Percentiles rank a stretch among this genome's conserved stretches.
These are phyloP conservation scores for Zele albiditarsus DNA, from an alignment of 2,888 invertebrate species.

Conservation along the genomic window DNA sequence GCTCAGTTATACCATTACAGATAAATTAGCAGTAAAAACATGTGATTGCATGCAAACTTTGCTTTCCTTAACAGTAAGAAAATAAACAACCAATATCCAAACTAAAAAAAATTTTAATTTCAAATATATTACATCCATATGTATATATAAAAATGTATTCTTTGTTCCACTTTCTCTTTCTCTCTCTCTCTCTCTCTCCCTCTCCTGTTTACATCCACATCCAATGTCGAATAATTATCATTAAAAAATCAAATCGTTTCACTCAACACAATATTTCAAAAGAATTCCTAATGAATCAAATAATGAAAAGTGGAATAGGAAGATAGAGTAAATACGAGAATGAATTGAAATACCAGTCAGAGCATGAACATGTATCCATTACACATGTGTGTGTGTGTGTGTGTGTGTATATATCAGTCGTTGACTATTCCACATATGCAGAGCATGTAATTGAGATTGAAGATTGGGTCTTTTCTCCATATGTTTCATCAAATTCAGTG, in stretches of 20 bases:
- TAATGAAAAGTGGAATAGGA: background rate
- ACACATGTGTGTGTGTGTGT: too few species aligned
- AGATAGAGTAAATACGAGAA: background rate
- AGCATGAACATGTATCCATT: too few species aligned
- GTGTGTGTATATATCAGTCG: too few species aligned
- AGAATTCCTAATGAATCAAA: background rate
- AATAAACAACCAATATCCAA: background rate
- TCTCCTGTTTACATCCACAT: background rate
- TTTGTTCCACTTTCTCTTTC: background rate
- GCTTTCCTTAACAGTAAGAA: background rate
- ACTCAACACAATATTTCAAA: background rate
- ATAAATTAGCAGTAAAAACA: background rate
- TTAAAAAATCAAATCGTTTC: background rate
- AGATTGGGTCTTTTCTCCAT: slow-evolving; percentile 14
- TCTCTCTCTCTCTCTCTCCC: too few species aligned
- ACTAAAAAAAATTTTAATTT: background rate
- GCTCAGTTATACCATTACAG: background rate
- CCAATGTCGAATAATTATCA: background rate
- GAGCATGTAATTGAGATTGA: slow-evolving; percentile 41
- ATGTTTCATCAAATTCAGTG: slow-evolving; percentile 22
- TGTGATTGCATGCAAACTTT: background rate
- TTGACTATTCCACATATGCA: background rate
- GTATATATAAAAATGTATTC: background rate
- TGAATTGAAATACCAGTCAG: too few species aligned
- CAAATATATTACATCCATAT: background rate